phyloP scores from a whole-genome alignment of 2,113 vertebrate species.

The Furnarius figulus region DNA sequence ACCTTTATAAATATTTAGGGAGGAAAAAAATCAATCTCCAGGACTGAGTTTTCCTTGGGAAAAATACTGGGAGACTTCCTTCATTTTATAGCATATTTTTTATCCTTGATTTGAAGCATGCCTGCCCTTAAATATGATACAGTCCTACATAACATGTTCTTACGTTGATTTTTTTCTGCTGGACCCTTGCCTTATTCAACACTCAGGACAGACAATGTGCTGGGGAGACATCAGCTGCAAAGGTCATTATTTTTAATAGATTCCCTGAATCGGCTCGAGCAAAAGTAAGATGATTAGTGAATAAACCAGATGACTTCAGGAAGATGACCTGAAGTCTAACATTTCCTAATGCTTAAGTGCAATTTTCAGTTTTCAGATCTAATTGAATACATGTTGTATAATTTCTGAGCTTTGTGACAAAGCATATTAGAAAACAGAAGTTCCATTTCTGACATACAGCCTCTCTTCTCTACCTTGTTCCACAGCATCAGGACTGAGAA shows the following conservation, averaged over 20 bases:
- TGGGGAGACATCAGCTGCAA: background rate
- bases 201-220: background rate
- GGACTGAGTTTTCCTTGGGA: slow-evolving; percentile 15
- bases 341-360: background rate
- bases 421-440: background rate
- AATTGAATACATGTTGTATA: background rate
- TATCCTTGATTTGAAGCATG: background rate
- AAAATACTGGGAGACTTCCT: background rate
- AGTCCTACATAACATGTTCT: background rate
- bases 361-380: background rate
- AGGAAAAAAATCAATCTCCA: slow-evolving; percentile 23
- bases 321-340: background rate
- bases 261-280: background rate
- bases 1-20: slow-evolving; percentile 39
- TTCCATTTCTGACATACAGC: background rate
- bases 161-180: background rate
- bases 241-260: slow-evolving; percentile 7
- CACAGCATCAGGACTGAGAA: background rate
- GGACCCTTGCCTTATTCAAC: background rate
- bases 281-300: background rate
- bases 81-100: background rate
- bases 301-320: background rate
- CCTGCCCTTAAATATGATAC: background rate
- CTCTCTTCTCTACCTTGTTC: background rate
- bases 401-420: background rate